phyloP scores from a whole-genome alignment of 2,113 vertebrate species.

The Genyomyrus donnyi region DNA sequence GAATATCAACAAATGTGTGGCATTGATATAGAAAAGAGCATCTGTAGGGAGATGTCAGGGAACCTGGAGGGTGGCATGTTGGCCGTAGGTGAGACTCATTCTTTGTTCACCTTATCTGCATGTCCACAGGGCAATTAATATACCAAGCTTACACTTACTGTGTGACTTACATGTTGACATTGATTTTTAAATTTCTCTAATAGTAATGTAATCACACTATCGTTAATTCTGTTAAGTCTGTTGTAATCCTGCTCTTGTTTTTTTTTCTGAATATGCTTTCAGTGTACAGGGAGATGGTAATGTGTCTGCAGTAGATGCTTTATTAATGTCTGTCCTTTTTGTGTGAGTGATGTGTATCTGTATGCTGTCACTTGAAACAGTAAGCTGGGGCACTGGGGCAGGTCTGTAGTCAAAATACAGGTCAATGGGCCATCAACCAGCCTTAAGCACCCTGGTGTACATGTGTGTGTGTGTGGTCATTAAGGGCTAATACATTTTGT shows the following conservation, averaged over 20 bases:
- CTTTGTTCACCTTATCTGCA: background rate
- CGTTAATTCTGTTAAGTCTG: background rate
- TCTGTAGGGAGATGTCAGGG: constrained; percentile 90
- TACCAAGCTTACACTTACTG: background rate
- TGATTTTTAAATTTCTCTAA: background rate
- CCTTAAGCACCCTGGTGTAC: background rate
- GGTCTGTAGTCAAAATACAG: background rate
- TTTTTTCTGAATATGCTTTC: constrained; percentile 33
- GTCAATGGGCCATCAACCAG: background rate
- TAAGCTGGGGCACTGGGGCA: background rate
- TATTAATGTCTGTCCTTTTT: background rate
- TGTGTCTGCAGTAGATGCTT: constrained; percentile 32
- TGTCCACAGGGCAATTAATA: background rate
- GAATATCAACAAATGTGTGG: constrained; percentile 92
- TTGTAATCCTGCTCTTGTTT: constrained; percentile 21
- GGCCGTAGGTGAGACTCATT: constrained; percentile 76
- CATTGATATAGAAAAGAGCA: constrained; percentile 87
- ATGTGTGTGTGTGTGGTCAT: background rate
- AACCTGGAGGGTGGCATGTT: constrained; percentile 92
- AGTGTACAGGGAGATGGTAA: constrained; percentile 54
- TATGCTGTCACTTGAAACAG: background rate
- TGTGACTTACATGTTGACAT: background rate
- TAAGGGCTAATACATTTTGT: background rate
- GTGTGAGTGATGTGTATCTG: background rate
- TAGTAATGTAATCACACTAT: background rate